These are phyloP conservation scores for Galemys pyrenaicus DNA, from an alignment of 2,113 vertebrate species.

Conservation along the genomic window DNA sequence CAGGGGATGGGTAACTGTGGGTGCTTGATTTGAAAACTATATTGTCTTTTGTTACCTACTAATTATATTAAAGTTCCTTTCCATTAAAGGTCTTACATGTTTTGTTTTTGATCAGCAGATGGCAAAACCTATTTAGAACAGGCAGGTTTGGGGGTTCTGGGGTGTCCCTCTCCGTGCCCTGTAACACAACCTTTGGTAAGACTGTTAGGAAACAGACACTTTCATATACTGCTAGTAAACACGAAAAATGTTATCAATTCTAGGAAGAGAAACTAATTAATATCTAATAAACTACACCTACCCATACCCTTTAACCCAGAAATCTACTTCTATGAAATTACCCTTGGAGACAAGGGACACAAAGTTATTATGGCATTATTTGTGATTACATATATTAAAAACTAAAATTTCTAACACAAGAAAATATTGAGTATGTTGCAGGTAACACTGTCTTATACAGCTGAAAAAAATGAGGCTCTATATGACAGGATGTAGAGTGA, in stretches of 20 bases:
- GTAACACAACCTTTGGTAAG: background rate
- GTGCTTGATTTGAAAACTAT: too few species aligned
- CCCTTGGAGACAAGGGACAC: background rate
- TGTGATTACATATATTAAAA: background rate
- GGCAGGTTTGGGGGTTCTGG: too few species aligned
- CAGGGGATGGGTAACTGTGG: too few species aligned
- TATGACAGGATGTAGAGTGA: background rate
- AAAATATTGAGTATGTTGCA: background rate
- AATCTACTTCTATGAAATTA: background rate
- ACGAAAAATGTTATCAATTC: background rate
- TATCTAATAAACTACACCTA: background rate
- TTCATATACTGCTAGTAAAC: background rate
- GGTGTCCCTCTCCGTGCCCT: too few species aligned
- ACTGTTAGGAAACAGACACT: background rate
- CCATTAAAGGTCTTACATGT: too few species aligned
- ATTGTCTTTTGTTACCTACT: too few species aligned
- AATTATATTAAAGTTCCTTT: too few species aligned
- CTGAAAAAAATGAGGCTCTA: background rate
- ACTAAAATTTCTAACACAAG: background rate
- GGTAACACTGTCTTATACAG: background rate
- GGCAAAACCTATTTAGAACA: too few species aligned
- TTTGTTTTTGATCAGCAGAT: too few species aligned
- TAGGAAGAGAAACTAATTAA: background rate
- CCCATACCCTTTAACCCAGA: background rate
- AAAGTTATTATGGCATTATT: background rate